phyloP scores from a whole-genome alignment of 2,113 vertebrate species.

The Syrmaticus mikado region DNA sequence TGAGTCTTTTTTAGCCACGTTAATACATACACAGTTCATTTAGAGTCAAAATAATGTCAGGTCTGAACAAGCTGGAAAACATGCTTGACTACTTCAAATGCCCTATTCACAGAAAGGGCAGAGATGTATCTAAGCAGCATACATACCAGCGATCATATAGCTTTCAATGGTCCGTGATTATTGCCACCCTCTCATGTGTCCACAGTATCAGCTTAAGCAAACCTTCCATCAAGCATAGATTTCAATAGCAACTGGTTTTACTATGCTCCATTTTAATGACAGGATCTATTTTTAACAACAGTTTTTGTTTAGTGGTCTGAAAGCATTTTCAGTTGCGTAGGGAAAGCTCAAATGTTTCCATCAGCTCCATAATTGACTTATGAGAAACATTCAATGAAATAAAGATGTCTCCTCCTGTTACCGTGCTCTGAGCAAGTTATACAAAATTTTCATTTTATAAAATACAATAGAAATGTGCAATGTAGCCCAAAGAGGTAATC shows the following conservation, averaged over 20 bases:
- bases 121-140: neutral
- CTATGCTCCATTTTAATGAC: neutral
- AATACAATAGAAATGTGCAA: neutral
- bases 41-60: neutral
- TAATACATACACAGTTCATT: neutral
- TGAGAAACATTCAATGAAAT: neutral
- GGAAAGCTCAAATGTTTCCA: neutral
- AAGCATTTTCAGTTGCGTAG: neutral
- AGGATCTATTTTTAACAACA: neutral
- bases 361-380: neutral
- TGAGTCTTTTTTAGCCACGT: neutral
- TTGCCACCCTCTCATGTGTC: neutral
- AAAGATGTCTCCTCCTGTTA: neutral
- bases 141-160: neutral
- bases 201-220: neutral
- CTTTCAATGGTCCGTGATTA: neutral
- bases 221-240: neutral
- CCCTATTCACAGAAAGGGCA: fast-evolving
- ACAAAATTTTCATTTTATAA: neutral
- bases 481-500: neutral
- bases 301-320: neutral
- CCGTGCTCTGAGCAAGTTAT: neutral
- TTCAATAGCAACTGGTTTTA: neutral
- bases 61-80: neutral
- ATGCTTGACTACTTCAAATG: neutral